A percentile compares a stretch with the other conserved stretches of the same genome.
Evolutionary conservation across 2,113 vertebrate genomes (phyloP).

Genomic region (Empidonax alnorum): DNA sequence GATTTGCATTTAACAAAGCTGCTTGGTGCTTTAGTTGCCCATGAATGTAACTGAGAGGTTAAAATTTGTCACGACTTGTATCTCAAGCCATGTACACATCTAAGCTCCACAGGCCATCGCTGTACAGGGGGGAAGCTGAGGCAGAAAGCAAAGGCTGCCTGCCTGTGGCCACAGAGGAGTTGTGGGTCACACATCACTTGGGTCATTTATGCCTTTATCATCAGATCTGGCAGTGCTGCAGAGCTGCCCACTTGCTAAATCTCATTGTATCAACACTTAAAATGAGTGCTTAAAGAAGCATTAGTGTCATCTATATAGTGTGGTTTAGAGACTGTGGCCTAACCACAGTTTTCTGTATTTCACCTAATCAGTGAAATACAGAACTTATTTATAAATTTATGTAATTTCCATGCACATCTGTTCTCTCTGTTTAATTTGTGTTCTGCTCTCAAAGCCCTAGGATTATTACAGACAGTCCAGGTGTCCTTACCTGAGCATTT

Average conservation of each 20-base stretch:
- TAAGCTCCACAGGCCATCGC: background rate
- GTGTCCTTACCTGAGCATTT: background rate
- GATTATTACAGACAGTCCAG: background rate
- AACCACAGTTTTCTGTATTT: too few species aligned
- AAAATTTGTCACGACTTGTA: background rate
- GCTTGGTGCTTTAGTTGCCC: background rate
- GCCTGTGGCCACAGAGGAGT: background rate
- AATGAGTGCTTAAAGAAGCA: background rate
- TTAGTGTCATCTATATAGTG: background rate
- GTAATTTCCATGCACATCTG: background rate
- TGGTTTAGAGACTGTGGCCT: background rate
- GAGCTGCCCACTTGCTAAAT: background rate
- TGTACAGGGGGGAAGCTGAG: background rate
- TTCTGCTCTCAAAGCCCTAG: background rate
- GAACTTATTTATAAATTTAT: background rate
- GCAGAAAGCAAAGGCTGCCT: background rate
- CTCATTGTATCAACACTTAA: background rate
- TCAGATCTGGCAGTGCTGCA: background rate
- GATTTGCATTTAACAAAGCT: background rate
- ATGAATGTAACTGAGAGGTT: background rate
- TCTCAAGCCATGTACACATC: rapidly evolving
- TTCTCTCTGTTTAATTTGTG: background rate
- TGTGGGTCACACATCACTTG: background rate
- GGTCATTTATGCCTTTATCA: background rate
- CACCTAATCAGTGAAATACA: background rate